Evolutionary conservation across 2,113 vertebrate species (phyloP), one percentile per base, ranked within the genome.

Genomic region (Phalacrocorax pelagicus): DNA sequence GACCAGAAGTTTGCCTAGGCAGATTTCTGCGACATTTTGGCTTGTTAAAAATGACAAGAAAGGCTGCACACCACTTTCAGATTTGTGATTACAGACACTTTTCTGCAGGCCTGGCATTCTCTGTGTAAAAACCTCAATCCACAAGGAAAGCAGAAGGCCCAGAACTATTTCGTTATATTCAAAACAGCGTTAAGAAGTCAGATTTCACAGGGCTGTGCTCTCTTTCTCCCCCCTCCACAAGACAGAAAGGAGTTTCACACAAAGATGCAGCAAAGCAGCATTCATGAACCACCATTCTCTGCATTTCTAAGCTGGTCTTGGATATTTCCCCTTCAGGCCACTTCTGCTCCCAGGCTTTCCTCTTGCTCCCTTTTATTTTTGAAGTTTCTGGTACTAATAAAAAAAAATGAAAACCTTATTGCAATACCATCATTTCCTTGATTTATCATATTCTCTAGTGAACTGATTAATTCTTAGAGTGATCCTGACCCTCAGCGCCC

Each of bases 401-500:
- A 58, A 87, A 78, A 75, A 36, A 44, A 52, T 0, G 0, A 84
- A 89, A 92, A 80, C 29, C n/a, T 90, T 74, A 80, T 6, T 91
- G 70, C 51, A 91, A 70, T 91, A 47, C 47, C 49, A 79, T 86
- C 1, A 72, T 88, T 94, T 88, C 91, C 78, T 77, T 47, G 18
- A 59, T 86, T 66, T 88, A 82, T n/a, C 58, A 17, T 83, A 88
- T 59, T 91, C 89, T 88, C 87, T 30, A 91, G 81, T 63, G 58
- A 97, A 94, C 62, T 51, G 74, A 85, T 83, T 88, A 90, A 92
- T 94, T 80, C 81, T 74, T 77, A 47, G 70, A 79, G 86, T 16
- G 22, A 77, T 94, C n/a, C 58, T 80, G 67, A 94, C 96, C 92
- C 79, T 81, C 67, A 71, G 67, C 36, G 94, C 85, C 86, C 93